These are phyloP conservation scores for Pinna nobilis DNA, from an alignment of 1,140 invertebrate genomes.

Conservation along the genomic window DNA sequence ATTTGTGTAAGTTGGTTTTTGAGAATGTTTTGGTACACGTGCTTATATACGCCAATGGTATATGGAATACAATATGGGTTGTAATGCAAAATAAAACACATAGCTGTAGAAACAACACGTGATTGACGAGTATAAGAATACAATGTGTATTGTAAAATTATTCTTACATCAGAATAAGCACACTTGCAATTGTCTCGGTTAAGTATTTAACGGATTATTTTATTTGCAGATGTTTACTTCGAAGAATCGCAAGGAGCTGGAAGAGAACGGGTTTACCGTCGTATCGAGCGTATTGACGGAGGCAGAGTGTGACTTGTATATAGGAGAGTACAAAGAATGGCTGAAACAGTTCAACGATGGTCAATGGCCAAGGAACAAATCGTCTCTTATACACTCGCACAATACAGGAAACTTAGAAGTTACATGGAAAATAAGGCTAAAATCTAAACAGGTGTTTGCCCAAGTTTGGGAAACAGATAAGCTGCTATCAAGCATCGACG, in stretches of 20 bases:
- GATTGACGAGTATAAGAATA: too few species aligned
- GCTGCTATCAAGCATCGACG: constrained; percentile 57
- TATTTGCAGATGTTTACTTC: constrained; percentile 40
- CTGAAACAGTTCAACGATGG: constrained; percentile 36
- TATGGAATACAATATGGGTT: too few species aligned
- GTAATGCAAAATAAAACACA: too few species aligned
- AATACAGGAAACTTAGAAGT: constrained; percentile 57
- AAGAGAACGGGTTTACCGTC: constrained; percentile 54
- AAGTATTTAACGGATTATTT: too few species aligned
- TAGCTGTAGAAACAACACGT: too few species aligned
- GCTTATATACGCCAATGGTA: too few species aligned
- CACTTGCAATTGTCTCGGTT: too few species aligned
- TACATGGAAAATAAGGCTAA: constrained; percentile 56
- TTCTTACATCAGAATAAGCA: too few species aligned
- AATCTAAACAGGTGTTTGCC: constrained; percentile 54
- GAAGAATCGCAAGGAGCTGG: constrained; percentile 46
- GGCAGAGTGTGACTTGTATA: constrained; percentile 44
- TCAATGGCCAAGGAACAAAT: constrained; percentile 34
- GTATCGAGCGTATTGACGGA: constrained; percentile 47
- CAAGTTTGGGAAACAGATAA: constrained; percentile 61
- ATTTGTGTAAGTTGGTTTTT: too few species aligned
- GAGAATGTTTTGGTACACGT: too few species aligned
- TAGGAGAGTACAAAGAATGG: constrained; percentile 50
- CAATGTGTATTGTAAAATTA: too few species aligned
- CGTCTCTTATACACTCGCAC: constrained; percentile 55